Conservation (phyloP, 92 coral and sea anemone genomes). For the Zoanthus sociatus region DNA sequence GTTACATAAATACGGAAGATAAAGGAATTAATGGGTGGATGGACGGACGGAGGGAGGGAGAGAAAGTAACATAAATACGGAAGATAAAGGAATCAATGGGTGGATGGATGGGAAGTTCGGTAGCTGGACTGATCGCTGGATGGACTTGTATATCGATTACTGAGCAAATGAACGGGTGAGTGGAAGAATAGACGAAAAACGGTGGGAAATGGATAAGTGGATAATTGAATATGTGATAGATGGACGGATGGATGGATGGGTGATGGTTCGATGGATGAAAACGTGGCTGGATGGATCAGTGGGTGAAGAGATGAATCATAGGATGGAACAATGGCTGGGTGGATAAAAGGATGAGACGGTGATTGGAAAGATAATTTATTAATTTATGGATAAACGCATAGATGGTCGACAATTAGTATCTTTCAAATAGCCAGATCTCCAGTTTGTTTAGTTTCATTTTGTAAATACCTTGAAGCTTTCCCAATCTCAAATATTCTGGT, state of each 20-base stretch:
- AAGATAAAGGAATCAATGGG: not conserved
- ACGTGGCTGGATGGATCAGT: not conserved
- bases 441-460: not conserved
- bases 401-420: not conserved
- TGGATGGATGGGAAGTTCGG: not conserved
- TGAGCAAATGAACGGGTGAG: too few species aligned
- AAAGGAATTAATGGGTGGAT: too few species aligned
- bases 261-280: not conserved
- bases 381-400: not conserved
- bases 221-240: too few species aligned
- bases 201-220: too few species aligned
- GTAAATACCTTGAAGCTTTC: slow-evolving; percentile 89
- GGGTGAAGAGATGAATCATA: too few species aligned
- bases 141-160: too few species aligned
- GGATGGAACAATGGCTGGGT: too few species aligned
- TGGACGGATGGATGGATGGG: not conserved
- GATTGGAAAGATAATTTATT: not conserved
- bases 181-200: too few species aligned
- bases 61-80: not conserved
- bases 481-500: slow-evolving; percentile 89
- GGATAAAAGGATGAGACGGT: not conserved
- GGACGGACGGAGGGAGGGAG: not conserved
- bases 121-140: not conserved
- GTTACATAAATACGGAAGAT: not conserved
- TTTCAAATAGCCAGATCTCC: not conserved